Percentiles rank a stretch among this genome's conserved stretches.
These are phyloP conservation scores for Cherax destructor DNA, from an alignment of 1,140 invertebrate species.

Conservation along the genomic window DNA sequence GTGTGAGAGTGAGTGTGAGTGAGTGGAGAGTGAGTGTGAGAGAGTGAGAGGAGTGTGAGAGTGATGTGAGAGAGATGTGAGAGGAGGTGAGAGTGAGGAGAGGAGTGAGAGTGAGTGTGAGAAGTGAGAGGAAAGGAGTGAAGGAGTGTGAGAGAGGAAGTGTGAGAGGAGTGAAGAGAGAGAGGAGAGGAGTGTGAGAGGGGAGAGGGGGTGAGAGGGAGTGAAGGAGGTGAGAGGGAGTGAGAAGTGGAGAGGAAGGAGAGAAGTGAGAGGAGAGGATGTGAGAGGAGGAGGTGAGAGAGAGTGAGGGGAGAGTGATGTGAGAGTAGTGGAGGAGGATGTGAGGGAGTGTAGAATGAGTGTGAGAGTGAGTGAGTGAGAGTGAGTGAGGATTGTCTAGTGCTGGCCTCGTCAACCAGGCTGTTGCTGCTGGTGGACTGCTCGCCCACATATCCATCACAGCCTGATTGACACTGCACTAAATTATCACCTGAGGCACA, in stretches of 20 bases:
- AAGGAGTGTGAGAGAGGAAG: too few species aligned
- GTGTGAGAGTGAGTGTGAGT: too few species aligned
- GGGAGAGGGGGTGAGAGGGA: neutral
- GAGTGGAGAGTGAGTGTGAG: too few species aligned
- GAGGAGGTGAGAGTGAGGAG: too few species aligned
- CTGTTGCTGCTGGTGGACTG: too few species aligned
- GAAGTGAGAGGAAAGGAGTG: too few species aligned
- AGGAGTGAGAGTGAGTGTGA: too few species aligned
- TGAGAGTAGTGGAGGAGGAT: neutral
- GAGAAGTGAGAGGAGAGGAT: neutral
- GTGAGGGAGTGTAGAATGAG: neutral
- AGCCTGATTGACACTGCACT: constrained; percentile 17
- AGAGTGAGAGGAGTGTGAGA: too few species aligned
- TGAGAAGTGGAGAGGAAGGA: neutral
- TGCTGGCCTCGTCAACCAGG: too few species aligned
- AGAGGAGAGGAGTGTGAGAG: too few species aligned
- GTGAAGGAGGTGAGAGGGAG: neutral
- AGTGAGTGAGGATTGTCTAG: too few species aligned
- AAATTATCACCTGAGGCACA: constrained; percentile 24
- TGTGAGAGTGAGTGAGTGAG: constrained; percentile 18
- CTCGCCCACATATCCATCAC: neutral
- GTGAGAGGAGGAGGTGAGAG: neutral
- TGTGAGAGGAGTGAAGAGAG: neutral
- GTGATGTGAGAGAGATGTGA: too few species aligned
- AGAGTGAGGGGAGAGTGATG: neutral